A percentile compares a stretch with the other conserved stretches of the same genome.
phyloP scores from a whole-genome alignment of 2,113 vertebrate genomes.

The Vimba vimba region DNA sequence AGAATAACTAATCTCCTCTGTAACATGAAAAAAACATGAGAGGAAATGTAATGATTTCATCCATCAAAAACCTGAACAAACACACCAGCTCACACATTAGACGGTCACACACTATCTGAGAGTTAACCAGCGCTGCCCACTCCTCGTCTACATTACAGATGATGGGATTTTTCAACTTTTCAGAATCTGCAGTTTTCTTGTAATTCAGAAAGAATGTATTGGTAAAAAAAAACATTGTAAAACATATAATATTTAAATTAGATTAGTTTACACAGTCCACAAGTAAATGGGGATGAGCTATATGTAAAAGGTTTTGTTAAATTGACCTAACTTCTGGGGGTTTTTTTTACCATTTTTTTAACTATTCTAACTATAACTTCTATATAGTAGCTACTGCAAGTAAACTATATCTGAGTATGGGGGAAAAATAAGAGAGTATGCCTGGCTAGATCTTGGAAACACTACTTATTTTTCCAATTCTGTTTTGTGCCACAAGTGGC shows the following conservation, averaged over 20 bases:
- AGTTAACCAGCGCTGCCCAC: not conserved
- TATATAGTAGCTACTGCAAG: not conserved
- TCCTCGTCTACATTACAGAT: not conserved
- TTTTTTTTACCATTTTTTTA: not conserved
- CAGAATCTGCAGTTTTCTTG: not conserved
- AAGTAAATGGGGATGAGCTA: not conserved
- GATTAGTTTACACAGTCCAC: not conserved
- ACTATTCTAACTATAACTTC: not conserved
- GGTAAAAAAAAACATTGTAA: not conserved
- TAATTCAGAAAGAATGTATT: not conserved
- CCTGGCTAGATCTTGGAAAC: not conserved
- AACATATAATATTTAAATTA: no score
- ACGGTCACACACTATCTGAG: slow-evolving; percentile 15
- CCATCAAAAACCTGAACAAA: slow-evolving; percentile 74
- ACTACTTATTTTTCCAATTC: not conserved
- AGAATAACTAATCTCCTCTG: slow-evolving; percentile 77
- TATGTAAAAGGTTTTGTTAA: not conserved
- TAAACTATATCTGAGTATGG: not conserved
- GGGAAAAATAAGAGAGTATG: not conserved
- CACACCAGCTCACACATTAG: slow-evolving; percentile 59
- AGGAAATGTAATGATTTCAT: slow-evolving; percentile 78
- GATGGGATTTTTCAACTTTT: not conserved
- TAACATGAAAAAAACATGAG: slow-evolving; percentile 75
- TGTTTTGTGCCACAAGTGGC: not conserved
- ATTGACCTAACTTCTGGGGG: not conserved